Evolutionary conservation across 2,797 vertebrate species (phyloP).

Genomic region (Ataeniobius toweri): DNA sequence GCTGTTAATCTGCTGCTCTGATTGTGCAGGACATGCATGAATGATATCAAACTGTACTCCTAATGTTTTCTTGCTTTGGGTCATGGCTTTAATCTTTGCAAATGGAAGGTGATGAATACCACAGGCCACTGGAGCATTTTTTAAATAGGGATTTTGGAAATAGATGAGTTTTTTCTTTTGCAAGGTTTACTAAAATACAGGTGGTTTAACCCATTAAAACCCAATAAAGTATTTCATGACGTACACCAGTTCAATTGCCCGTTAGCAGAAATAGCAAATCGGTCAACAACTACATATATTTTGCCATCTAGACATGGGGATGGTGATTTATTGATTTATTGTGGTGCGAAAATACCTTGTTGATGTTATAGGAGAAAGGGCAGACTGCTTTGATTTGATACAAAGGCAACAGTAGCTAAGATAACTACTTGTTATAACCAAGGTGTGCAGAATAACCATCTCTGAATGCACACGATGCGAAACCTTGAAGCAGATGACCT

Average conservation of each 20-base stretch:
- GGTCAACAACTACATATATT: background rate
- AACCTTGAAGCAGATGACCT: background rate
- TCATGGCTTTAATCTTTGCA: slow-evolving; percentile 68
- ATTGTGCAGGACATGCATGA: slow-evolving; percentile 67
- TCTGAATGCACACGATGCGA: background rate
- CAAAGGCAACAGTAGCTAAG: background rate
- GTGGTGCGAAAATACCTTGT: too few species aligned
- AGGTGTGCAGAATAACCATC: background rate
- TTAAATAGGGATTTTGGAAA: slow-evolving; percentile 31
- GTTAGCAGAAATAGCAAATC: background rate
- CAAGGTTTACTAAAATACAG: background rate
- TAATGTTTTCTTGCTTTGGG: slow-evolving; percentile 58
- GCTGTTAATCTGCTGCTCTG: slow-evolving; percentile 63
- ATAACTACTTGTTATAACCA: background rate
- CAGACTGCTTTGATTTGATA: background rate
- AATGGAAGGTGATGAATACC: slow-evolving; percentile 70
- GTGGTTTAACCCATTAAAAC: background rate
- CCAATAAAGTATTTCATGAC: background rate
- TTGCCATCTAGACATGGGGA: background rate
- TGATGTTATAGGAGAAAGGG: background rate
- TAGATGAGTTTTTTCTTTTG: slow-evolving; percentile 21
- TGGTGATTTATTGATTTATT: background rate
- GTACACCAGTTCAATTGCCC: background rate
- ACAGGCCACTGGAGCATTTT: slow-evolving; percentile 51
- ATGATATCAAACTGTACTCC: slow-evolving; percentile 60